Percentiles rank a stretch among this genome's conserved stretches.
phyloP scores from a whole-genome alignment of 2,888 invertebrate genomes.

The Bembecia ichneumoniformis region DNA sequence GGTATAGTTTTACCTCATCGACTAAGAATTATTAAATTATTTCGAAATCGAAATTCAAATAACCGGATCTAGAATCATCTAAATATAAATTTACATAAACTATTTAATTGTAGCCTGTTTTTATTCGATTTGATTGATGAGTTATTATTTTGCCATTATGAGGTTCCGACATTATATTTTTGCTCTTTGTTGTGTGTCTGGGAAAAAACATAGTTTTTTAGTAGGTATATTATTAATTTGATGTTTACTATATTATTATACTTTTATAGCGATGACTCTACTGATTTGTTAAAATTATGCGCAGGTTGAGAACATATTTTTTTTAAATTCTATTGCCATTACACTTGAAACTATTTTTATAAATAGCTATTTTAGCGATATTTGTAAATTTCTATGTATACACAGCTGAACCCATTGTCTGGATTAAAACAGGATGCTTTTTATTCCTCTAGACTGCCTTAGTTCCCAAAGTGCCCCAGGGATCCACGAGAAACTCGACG shows the following conservation, averaged over 20 bases:
- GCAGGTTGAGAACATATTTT: background rate
- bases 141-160: background rate
- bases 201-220: background rate
- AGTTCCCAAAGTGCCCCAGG: too few relatives aligned
- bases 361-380: too few relatives aligned
- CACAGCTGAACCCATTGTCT: too few relatives aligned
- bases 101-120: background rate
- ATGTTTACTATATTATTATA: background rate
- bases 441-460: too few relatives aligned
- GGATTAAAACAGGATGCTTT: too few relatives aligned
- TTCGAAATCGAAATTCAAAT: background rate
- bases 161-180: background rate
- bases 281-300: background rate
- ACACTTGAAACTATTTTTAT: too few relatives aligned
- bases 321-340: background rate
- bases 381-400: too few relatives aligned
- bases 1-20: too few relatives aligned
- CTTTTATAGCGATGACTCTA: background rate
- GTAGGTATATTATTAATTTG: background rate
- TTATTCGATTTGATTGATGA: background rate
- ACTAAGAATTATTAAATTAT: too few relatives aligned
- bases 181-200: background rate
- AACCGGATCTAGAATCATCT: background rate
- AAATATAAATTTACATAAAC: background rate
- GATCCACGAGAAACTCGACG: too few relatives aligned